Evolutionary conservation across 2,113 vertebrate species (phyloP), one percentile per base, ranked within the genome.

Genomic region (Trogon melanurus): DNA sequence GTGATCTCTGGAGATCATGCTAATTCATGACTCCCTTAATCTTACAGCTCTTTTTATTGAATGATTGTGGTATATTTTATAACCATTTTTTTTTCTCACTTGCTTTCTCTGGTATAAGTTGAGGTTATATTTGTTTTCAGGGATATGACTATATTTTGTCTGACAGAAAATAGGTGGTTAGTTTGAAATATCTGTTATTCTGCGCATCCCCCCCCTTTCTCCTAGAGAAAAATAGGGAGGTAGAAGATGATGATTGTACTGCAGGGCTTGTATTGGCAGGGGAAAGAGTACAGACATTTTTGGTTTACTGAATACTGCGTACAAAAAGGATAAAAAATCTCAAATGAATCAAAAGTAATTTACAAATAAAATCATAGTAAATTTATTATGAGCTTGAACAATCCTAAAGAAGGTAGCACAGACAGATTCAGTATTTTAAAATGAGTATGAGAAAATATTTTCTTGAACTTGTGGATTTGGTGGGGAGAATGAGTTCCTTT

Each of bases 161-260:
- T 91, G 75, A 87, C 74, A 84, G 88, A 92, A 94, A 89, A 94
- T 94, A 89, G 34, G 79, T 91, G 80, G 90, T 93, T 95, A 85
- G 71, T 88, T 85, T 88, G 80, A 96, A 91, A 96, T 94, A 90
- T 96, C 85, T 94, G 78, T 95, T 95, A 94, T 88, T 91, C 91
- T 84, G 29, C 6, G 4, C 64, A 38, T 79, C 19, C 14, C 21
- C 29, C 29, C 44, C 11, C 58, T 94, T 91, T 79, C 76, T 83
- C 6, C 50, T 50, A 53, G n/a, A 82, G 69, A 83, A 96, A 92
- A 95, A 93, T 45, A 91, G 36, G 36, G 73, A 96, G 30, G 56
- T 91, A 29, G 73, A 61, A 48, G 45, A 56, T 67, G 65, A 44
- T 86, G 56, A 79, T 93, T 3, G 4, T 53, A 30, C 58, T 81